Percentiles rank a stretch among this genome's conserved stretches.
Conservation (phyloP, 2,888 invertebrate species). For the Thereva unica region DNA sequence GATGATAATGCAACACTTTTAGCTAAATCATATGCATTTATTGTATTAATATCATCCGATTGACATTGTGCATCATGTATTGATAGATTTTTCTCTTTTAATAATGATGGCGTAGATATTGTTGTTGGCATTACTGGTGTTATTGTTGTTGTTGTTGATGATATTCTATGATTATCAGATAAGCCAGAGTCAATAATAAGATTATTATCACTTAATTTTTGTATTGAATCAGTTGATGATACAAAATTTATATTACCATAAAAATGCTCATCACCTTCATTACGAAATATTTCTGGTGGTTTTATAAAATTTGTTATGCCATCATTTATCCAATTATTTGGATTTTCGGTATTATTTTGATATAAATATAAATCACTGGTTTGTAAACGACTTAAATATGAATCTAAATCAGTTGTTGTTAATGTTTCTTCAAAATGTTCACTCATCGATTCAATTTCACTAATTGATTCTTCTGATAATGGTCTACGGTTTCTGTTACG, state of each 20-base stretch:
- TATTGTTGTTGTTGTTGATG: not conserved
- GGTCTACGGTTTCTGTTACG: conserved; percentile 71
- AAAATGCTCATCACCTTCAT: conserved; percentile 54
- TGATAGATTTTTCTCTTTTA: conserved; percentile 45
- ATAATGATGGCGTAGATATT: conserved; percentile 38
- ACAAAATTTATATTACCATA: conserved; percentile 57
- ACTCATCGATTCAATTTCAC: conserved; percentile 67
- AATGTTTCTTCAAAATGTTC: conserved; percentile 62
- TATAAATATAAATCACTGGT: conserved; percentile 59
- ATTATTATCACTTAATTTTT: conserved; percentile 45
- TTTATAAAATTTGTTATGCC: conserved; percentile 54
- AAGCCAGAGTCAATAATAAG: not conserved
- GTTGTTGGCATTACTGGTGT: not conserved
- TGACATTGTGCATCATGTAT: conserved; percentile 45
- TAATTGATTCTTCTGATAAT: conserved; percentile 73
- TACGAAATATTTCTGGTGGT: conserved; percentile 56
- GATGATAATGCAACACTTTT: conserved; percentile 46
- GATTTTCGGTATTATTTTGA: conserved; percentile 45
- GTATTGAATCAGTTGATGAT: conserved; percentile 56
- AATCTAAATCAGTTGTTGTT: conserved; percentile 68
- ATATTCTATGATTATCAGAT: not conserved
- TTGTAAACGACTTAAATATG: conserved; percentile 69
- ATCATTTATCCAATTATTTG: conserved; percentile 48
- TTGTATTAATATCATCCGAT: conserved; percentile 42
- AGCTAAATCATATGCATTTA: conserved; percentile 38